Evolutionary conservation across 2,888 invertebrate species (phyloP), one percentile per base, ranked within the genome.

Genomic region (Protophormia terraenovae): DNA sequence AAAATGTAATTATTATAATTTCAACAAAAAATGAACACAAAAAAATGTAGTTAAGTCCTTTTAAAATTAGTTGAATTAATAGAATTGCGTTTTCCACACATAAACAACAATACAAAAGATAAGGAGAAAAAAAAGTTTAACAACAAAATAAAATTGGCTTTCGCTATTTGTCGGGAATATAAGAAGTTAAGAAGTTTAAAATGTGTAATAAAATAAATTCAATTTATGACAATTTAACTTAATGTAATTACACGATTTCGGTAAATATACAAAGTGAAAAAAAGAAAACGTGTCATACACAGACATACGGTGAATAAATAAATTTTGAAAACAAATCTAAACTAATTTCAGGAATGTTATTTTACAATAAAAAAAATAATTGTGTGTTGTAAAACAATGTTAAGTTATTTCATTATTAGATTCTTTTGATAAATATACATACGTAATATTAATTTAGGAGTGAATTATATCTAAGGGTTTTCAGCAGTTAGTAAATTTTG

Each of bases 231-330:
- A 71, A 71, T 58, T 71, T 71, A 38, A 58, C 38, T 58, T 72
- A 60, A 72, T 58, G 72, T 72, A 45, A 72, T 72, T 72, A 60
- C 58, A 72, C 29, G 45, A 16, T 45, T 72, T 45, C 41, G 27
- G 19, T 19, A 12, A 69, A 53, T 24, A 24, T 4, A 6, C 24
- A 38, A n/a, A 8, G 22, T n/a, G 47, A 5, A 35, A n/a, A n/a
- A n/a, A 32, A 24, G 1, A 47, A 47, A 22, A 53, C 53, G 2
- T 53, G 14, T 24, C 24, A 10, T 47, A 0, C 4, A n/a, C 14
- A 38, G 14, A 10, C 8, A 41, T 41, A 14, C 12, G 3, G 3
- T n/a, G n/a, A n/a, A n/a, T n/a, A n/a, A n/a, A n/a, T n/a, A 22
- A 50, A 50, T 0, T 8, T 50, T 6, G 6, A 19, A 7, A 3